Evolutionary conservation across 2,888 invertebrate species (phyloP).

Genomic region (Agrochola litura): DNA sequence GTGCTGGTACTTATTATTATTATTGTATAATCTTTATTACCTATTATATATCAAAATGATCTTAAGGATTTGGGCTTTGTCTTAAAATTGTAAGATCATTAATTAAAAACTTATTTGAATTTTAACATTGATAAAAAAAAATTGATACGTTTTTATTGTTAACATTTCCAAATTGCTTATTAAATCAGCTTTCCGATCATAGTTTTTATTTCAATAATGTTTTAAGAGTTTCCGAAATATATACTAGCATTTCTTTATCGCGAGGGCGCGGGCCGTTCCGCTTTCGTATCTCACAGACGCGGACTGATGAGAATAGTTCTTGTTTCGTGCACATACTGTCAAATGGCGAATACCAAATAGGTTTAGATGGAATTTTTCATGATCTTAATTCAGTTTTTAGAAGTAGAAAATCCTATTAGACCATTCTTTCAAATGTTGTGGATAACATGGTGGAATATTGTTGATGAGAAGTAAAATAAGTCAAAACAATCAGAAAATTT

Average conservation of each 20-base stretch:
- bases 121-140: too few relatives aligned
- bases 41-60: neutral
- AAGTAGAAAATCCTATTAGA: too few relatives aligned
- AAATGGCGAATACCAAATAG: neutral
- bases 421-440: too few relatives aligned
- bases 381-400: too few relatives aligned
- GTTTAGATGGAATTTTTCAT: too few relatives aligned
- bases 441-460: too few relatives aligned
- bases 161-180: neutral
- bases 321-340: neutral
- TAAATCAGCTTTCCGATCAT: neutral
- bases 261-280: neutral
- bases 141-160: neutral
- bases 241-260: neutral
- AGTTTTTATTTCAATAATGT: neutral
- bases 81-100: too few relatives aligned
- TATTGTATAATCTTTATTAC: neutral
- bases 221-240: neutral
- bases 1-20: conserved; percentile 3
- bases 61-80: neutral
- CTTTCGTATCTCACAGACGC: neutral
- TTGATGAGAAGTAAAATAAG: too few relatives aligned
- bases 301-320: neutral
- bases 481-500: too few relatives aligned
- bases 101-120: too few relatives aligned